A percentile compares a stretch with the other conserved stretches of the same genome.
These are phyloP conservation scores for Bothrops jararaca DNA, from an alignment of 2,113 vertebrate species.

Conservation along the genomic window DNA sequence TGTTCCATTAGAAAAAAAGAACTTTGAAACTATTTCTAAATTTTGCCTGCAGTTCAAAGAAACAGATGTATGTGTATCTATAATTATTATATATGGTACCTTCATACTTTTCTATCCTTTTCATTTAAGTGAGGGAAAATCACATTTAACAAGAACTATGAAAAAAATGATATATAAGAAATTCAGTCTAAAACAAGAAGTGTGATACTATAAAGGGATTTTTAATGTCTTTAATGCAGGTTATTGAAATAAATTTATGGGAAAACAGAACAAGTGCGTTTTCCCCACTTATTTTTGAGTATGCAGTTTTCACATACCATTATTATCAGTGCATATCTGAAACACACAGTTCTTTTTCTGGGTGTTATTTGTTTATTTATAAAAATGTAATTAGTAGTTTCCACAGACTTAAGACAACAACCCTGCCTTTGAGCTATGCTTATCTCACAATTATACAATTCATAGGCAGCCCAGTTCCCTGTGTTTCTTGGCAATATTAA, in stretches of 20 bases:
- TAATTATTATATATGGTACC: fast-evolving
- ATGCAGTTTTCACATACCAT: not conserved
- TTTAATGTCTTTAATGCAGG: not conserved
- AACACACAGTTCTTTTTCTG: not conserved
- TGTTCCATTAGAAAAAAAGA: not conserved
- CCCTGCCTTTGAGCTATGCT: slow-evolving; percentile 3
- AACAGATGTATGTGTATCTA: not conserved
- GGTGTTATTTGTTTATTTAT: slow-evolving; percentile 22
- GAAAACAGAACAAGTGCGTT: not conserved
- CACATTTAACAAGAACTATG: not conserved
- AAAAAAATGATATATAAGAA: not conserved
- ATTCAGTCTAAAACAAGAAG: not conserved
- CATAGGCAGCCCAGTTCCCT: not conserved
- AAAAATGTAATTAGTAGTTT: slow-evolving; percentile 25
- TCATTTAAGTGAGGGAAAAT: not conserved
- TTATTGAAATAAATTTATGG: not conserved
- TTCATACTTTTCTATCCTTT: not conserved
- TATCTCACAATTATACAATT: not conserved
- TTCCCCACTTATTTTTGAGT: not conserved
- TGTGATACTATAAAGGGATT: not conserved
- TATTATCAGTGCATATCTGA: slow-evolving; percentile 2
- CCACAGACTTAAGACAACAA: slow-evolving; percentile 16
- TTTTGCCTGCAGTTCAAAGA: not conserved
- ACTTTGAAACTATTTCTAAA: not conserved
- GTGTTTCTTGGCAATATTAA: not conserved